Base-by-base conservation (phyloP, 2,797 vertebrate genomes). In the Galaxias olidus region DNA sequence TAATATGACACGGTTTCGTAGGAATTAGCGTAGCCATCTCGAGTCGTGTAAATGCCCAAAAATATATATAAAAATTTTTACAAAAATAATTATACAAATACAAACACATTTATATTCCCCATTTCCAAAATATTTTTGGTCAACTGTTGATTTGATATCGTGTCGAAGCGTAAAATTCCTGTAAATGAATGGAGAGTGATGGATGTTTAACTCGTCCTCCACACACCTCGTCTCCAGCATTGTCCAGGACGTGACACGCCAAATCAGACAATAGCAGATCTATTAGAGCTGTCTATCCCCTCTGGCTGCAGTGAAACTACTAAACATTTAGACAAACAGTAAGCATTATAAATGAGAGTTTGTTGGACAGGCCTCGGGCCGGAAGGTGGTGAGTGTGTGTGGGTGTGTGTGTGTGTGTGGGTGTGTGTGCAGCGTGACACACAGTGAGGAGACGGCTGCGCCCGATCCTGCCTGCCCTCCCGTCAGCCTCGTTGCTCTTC, bases 241-340 rank as follows among this genome's bases (percentile, higher is more conserved):
- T 78, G 77, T 82, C 75, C 68, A 66, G 75, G 76, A 78, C 71
- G 68, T 76, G 73, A 67, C 78, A 68, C 75, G 45, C 66, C 71
- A 74, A 81, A 78, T 68, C 76, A 79, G 71, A 76, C 69, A 70
- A 68, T 69, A 75, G 68, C 80, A 72, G 61, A 82, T 82, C 81
- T 79, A 82, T 78, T 76, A 77, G 73, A 73, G 65, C 77, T 73
- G 82, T 71, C 75, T 20, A 71, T 76, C 48, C 85, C 84, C 74
- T 45, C 69, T 51, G 83, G 76, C 83, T 79, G 77, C 13, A 55
- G 79, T 19, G 69, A 75, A 81, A 77, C 66, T 57, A 49, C 65
- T 55, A 68, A 79, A 75, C 76, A 60, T 78, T 78, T 79, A 77
- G 81, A 80, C 79, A 83, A 87, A 86, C 84, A 80, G 77, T 65